Evolutionary conservation across 2,797 vertebrate genomes (phyloP).

Genomic region (Toxotes lorentzi): DNA sequence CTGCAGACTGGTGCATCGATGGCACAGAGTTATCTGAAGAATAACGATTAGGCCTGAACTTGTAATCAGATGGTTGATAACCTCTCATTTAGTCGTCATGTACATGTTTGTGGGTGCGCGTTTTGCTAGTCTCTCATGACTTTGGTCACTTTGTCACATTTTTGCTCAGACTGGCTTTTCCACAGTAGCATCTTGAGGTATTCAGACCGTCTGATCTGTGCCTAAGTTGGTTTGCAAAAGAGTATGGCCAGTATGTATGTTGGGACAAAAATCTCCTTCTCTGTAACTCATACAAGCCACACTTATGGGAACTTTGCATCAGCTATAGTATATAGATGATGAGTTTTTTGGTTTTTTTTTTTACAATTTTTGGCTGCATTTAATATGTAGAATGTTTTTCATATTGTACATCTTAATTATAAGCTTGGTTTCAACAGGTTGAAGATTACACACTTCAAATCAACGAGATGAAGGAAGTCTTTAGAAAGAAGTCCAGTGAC

Average conservation of each 20-base stretch:
- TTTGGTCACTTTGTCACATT: constrained; percentile 83
- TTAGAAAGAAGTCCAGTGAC: constrained; percentile 84
- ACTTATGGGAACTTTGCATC: constrained; percentile 56
- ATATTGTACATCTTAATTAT: constrained; percentile 23
- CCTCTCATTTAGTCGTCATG: constrained; percentile 79
- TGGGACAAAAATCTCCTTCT: constrained; percentile 52
- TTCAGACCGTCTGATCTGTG: constrained; percentile 65
- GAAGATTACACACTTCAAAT: constrained; percentile 80
- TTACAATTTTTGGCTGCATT: background rate
- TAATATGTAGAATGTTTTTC: background rate
- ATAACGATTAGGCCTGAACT: constrained; percentile 74
- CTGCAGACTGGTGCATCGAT: constrained; percentile 35
- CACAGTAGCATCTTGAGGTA: constrained; percentile 79
- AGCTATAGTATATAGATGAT: constrained; percentile 18
- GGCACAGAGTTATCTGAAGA: constrained; percentile 69
- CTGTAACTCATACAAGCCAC: constrained; percentile 47
- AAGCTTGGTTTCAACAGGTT: constrained; percentile 76
- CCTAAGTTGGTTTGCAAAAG: constrained; percentile 58
- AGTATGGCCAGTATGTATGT: constrained; percentile 64
- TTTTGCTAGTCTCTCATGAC: constrained; percentile 77
- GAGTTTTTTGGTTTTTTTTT: background rate
- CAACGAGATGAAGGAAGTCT: constrained; percentile 85
- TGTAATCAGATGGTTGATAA: constrained; percentile 79
- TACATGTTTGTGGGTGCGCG: constrained; percentile 76
- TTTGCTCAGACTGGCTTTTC: constrained; percentile 68